phyloP scores from a whole-genome alignment of 2,113 vertebrate species.

The Ictidomys tridecemlineatus region DNA sequence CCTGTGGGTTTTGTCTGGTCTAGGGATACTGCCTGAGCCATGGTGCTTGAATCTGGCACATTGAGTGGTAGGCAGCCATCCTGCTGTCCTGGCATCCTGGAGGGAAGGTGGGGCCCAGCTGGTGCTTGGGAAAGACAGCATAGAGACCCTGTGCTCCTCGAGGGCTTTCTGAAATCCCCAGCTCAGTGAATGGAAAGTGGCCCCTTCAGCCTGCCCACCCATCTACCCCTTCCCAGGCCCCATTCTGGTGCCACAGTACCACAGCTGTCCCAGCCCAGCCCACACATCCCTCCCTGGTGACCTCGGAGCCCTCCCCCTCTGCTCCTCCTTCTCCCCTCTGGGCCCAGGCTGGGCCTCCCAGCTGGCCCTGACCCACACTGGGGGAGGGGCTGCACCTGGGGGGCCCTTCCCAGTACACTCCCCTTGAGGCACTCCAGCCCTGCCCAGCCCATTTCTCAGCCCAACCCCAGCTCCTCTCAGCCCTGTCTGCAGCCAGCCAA shows the following conservation, averaged over 20 bases:
- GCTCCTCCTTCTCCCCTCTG: constrained; percentile 56
- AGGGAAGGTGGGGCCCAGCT: neutral
- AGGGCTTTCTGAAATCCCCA: neutral
- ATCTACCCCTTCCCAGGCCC: neutral
- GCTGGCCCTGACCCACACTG: constrained; percentile 55
- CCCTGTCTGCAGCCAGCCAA: neutral
- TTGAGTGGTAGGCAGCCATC: neutral
- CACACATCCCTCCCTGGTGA: constrained; percentile 63
- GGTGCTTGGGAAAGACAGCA: neutral
- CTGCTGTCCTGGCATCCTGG: constrained; percentile 38
- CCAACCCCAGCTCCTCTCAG: neutral
- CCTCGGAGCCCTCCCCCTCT: constrained; percentile 57
- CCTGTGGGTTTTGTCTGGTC: constrained; percentile 55
- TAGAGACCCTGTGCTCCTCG: neutral
- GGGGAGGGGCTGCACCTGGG: constrained; percentile 76
- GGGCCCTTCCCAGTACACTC: neutral
- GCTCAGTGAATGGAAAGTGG: neutral
- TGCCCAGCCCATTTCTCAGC: neutral
- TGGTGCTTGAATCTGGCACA: constrained; percentile 2
- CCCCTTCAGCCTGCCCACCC: neutral
- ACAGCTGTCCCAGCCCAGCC: constrained; percentile 77
- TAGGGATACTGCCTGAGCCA: neutral
- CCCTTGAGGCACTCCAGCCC: neutral
- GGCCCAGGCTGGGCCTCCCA: constrained; percentile 69
- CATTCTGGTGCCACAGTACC: constrained; percentile 54